These are phyloP conservation scores for Antigone vipio DNA, from an alignment of 2,113 vertebrate species.

Conservation along the genomic window DNA sequence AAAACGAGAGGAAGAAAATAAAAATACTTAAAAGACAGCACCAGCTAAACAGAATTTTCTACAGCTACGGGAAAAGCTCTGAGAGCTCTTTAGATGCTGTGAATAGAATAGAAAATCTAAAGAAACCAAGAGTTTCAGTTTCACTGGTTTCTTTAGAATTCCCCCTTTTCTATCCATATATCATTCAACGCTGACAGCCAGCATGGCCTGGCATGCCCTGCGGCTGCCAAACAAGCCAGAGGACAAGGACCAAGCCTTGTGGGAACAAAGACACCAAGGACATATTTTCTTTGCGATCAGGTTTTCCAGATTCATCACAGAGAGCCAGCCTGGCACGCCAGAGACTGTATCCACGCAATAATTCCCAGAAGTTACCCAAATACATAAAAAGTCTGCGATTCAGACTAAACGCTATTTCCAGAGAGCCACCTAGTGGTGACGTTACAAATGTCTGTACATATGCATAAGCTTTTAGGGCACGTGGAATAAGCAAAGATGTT, in stretches of 20 bases:
- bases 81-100: not conserved
- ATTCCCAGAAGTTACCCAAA: not conserved
- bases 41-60: not conserved
- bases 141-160: not conserved
- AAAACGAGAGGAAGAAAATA: not conserved
- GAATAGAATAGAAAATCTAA: not conserved
- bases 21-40: not conserved
- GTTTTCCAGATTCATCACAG: not conserved
- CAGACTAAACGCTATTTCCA: not conserved
- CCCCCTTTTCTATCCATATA: not conserved
- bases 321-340: not conserved
- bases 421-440: not conserved
- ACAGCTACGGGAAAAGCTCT: not conserved
- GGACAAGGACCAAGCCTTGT: not conserved
- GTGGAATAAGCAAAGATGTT: not conserved
- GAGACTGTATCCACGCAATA: not conserved
- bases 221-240: not conserved
- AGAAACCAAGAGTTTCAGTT: not conserved
- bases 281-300: not conserved
- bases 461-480: not conserved
- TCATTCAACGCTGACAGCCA: not conserved
- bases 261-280: not conserved
- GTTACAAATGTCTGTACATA: fast-evolving
- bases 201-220: not conserved
- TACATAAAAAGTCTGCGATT: not conserved